Percentiles rank a stretch among this genome's conserved stretches.
Evolutionary conservation across 1,140 invertebrate species (phyloP).

Genomic region (Neodiprion fabricii): DNA sequence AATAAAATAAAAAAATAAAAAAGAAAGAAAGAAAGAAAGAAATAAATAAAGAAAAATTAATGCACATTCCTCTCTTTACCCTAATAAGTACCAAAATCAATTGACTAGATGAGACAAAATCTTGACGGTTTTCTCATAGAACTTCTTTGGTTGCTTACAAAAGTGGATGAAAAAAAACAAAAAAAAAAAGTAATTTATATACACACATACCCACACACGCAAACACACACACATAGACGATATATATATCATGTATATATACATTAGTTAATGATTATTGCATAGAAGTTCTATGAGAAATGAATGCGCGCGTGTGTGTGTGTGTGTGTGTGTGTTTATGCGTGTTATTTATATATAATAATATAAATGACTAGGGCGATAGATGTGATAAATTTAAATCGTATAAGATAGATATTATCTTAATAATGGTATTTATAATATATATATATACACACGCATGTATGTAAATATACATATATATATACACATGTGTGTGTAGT

Average conservation of each 20-base stretch:
- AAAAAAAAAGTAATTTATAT: no score
- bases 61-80: slow-evolving; percentile 58
- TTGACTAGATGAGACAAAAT: slow-evolving; percentile 59
- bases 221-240: slow-evolving; percentile 29
- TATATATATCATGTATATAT: slow-evolving; percentile 38
- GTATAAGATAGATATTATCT: no score
- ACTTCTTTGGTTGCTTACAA: slow-evolving; percentile 50
- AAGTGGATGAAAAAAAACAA: slow-evolving; percentile 17
- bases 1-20: slow-evolving; percentile 18
- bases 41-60: slow-evolving; percentile 36
- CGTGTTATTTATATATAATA: background rate
- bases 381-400: slow-evolving; percentile 15
- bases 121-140: slow-evolving; percentile 16
- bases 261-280: slow-evolving; percentile 30
- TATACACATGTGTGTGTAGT: background rate
- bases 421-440: no score
- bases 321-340: slow-evolving; percentile 40
- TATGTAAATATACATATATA: background rate
- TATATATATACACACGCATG: background rate
- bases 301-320: background rate
- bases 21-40: slow-evolving; percentile 13
- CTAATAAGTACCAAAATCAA: slow-evolving; percentile 58
- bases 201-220: background rate
- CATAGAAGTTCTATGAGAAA: slow-evolving; percentile 28
- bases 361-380: slow-evolving; percentile 53